phyloP scores from a whole-genome alignment of 2,113 vertebrate species.

The Aramus guarauna region DNA sequence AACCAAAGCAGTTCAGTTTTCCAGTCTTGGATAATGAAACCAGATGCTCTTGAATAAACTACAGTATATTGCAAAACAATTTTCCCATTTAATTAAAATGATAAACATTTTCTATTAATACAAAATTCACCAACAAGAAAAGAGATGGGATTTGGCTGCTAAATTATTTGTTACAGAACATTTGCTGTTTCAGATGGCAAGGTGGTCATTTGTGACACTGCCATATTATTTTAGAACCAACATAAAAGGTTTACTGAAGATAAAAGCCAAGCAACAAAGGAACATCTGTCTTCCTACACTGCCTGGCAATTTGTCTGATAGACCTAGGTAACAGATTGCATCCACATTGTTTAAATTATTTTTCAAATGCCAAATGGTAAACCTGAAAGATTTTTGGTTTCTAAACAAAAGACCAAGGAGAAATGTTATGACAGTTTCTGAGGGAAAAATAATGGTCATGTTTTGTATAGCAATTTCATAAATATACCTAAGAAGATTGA shows the following conservation, averaged over 20 bases:
- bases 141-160: not conserved
- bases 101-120: not conserved
- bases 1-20: slow-evolving; percentile 20
- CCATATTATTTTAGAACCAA: not conserved
- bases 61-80: slow-evolving; percentile 8
- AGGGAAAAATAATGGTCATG: not conserved
- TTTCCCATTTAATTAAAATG: slow-evolving; percentile 47
- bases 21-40: slow-evolving; percentile 3
- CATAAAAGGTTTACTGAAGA: not conserved
- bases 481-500: not conserved
- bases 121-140: not conserved
- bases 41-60: slow-evolving; percentile 48
- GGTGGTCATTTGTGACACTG: not conserved
- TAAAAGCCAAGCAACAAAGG: not conserved
- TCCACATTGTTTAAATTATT: not conserved
- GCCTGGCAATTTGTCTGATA: not conserved
- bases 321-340: not conserved
- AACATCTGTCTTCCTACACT: not conserved
- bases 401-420: not conserved
- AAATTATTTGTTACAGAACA: not conserved
- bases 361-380: not conserved
- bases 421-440: not conserved
- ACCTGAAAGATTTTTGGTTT: not conserved
- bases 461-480: not conserved
- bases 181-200: not conserved